Conservation (phyloP, 2,888 invertebrate species). For the Lumbricus terrestris region DNA sequence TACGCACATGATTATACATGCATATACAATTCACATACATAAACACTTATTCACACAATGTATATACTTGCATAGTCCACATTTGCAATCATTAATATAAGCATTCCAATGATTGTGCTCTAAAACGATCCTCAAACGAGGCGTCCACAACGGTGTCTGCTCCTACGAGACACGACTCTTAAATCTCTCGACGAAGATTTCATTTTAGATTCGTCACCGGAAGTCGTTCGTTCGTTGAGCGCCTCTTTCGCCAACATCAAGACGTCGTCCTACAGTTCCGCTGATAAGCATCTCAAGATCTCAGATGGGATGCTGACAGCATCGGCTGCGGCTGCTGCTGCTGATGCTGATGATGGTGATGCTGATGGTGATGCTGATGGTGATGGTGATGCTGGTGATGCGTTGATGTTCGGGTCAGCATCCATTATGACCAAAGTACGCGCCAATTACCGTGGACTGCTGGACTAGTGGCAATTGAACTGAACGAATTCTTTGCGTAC, state of each 20-base stretch:
- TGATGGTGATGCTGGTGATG: not conserved
- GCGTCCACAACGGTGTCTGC: not conserved
- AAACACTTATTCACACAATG: too few species aligned
- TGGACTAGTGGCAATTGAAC: not conserved
- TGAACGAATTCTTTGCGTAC: too few species aligned
- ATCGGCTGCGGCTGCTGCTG: not conserved
- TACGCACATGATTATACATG: too few species aligned
- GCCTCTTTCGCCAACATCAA: not conserved
- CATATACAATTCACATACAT: too few species aligned
- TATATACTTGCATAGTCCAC: too few species aligned
- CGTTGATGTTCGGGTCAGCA: too few species aligned
- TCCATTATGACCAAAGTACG: not conserved
- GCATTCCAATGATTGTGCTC: not conserved
- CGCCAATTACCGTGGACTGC: not conserved
- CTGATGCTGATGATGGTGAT: too few species aligned
- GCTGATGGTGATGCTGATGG: not conserved
- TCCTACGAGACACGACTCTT: not conserved
- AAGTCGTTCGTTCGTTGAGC: not conserved
- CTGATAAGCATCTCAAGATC: not conserved
- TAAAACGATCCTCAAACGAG: not conserved
- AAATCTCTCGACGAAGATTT: not conserved
- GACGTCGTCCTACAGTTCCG: not conserved
- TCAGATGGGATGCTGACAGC: not conserved
- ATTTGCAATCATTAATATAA: not conserved
- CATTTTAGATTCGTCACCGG: constrained; percentile 3